phyloP scores from a whole-genome alignment of 2,888 invertebrate species.

The Atethmia centrago region DNA sequence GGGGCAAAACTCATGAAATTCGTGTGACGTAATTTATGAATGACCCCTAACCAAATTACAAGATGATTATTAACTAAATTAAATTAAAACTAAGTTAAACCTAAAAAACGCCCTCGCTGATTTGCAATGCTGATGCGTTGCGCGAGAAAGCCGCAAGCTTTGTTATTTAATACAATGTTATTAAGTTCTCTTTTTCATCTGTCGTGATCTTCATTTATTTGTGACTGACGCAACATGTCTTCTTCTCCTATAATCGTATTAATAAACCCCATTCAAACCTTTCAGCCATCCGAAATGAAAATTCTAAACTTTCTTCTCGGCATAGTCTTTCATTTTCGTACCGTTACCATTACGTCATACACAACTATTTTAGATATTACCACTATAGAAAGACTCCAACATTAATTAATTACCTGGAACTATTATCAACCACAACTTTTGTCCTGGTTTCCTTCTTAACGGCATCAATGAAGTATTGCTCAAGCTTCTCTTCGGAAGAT shows the following conservation, averaged over 20 bases:
- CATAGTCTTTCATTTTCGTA: not conserved
- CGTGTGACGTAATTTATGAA: too few relatives aligned
- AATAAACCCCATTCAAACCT: too few relatives aligned
- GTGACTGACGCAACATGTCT: too few relatives aligned
- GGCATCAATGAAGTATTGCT: constrained; percentile 91
- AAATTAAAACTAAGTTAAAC: too few relatives aligned
- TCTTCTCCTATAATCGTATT: not conserved
- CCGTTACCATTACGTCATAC: not conserved
- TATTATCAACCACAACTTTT: constrained; percentile 79
- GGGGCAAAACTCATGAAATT: too few relatives aligned
- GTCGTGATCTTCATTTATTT: not conserved
- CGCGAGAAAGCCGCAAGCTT: too few relatives aligned
- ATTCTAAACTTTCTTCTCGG: not conserved
- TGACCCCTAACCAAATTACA: too few relatives aligned
- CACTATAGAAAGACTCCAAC: not conserved
- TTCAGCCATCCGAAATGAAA: not conserved
- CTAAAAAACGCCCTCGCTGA: too few relatives aligned
- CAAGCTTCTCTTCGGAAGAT: constrained; percentile 93
- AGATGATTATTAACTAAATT: too few relatives aligned
- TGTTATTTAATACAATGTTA: too few relatives aligned
- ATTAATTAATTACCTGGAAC: constrained; percentile 74
- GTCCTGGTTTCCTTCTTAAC: constrained; percentile 83
- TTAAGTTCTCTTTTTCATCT: not conserved
- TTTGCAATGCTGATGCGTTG: too few relatives aligned
- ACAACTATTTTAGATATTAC: not conserved